Base-by-base conservation (phyloP, 2,113 vertebrate genomes). In the Sebastes fasciatus region DNA sequence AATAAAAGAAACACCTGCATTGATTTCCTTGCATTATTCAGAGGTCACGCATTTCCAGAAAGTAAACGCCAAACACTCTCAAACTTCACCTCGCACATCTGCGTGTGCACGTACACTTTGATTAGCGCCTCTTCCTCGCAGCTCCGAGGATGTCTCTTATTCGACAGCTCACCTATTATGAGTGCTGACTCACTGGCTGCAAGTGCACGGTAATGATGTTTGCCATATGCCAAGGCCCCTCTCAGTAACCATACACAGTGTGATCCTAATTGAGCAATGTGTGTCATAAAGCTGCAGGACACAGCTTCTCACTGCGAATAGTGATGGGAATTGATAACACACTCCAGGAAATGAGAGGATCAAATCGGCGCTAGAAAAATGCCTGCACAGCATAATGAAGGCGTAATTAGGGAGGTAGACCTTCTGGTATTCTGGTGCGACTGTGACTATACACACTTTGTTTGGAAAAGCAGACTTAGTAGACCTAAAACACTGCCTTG, bases 181-280 rank as follows among this genome's bases (percentile, higher is more conserved):
- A 86, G 54, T 17, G 84, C 84, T 79, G 84, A 89, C 80, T 93
- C 82, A 81, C 58, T 62, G 84, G 68, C 72, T 87, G 87, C 69
- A 87, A 86, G 73, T 86, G 78, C 72, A 42, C n/a, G n/a, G 54
- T 86, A 86, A 91, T 88, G 80, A 85, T 90, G 82, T 90, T 90
- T 79, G 80, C 90, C 84, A 89, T 91, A 87, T 88, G 88, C 86
- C 71, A 73, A 88, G 40, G 83, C 64, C 83, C 77, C 67, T 76
- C 84, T 74, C 82, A 42, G 73, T 79, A 86, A 79, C 80, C 67
- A 57, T 69, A 82, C 87, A n/a, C 85, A 86, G 86, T 84, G 3
- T 84, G 89, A 89, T 89, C 64, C 84, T 91, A 92, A 90, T 93
- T 90, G 93, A 92, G 84, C 74, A 55, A 77, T 83, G 88, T 89